phyloP scores from a whole-genome alignment of 2,797 vertebrate species.

The Iguana delicatissima region DNA sequence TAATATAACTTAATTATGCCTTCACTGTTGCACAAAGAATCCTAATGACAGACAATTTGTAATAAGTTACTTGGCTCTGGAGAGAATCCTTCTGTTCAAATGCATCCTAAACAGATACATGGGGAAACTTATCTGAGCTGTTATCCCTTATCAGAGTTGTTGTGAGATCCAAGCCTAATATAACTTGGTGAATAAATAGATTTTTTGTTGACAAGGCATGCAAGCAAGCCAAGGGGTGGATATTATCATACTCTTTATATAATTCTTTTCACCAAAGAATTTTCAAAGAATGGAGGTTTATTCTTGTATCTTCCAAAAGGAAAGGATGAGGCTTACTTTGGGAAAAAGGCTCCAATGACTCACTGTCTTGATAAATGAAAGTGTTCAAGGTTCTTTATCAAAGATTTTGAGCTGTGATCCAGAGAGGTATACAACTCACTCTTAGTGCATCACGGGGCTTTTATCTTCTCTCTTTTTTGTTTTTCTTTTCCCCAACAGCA shows the following conservation, averaged over 20 bases:
- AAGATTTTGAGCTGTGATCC: constrained; percentile 11
- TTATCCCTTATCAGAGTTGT: background rate
- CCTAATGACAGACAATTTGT: background rate
- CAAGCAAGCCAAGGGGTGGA: background rate
- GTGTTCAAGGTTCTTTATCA: background rate
- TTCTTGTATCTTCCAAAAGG: background rate
- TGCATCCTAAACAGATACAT: background rate
- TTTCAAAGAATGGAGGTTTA: background rate
- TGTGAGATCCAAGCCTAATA: background rate
- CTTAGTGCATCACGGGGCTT: background rate
- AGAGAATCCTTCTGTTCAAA: background rate
- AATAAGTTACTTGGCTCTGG: background rate
- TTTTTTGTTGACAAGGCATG: background rate
- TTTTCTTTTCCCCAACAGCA: background rate
- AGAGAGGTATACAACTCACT: background rate
- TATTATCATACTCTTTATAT: background rate
- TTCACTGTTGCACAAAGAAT: background rate
- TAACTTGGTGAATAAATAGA: background rate
- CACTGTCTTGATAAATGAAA: constrained; percentile 8
- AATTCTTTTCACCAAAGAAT: background rate
- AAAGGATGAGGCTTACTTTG: background rate
- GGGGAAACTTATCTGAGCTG: background rate
- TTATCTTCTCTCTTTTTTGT: background rate
- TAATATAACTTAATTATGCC: background rate
- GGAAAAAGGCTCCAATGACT: background rate